Percentiles rank a stretch among this genome's conserved stretches.
These are phyloP conservation scores for Drosophila paranaensis DNA, from an alignment of 2,888 invertebrate species.

Conservation along the genomic window DNA sequence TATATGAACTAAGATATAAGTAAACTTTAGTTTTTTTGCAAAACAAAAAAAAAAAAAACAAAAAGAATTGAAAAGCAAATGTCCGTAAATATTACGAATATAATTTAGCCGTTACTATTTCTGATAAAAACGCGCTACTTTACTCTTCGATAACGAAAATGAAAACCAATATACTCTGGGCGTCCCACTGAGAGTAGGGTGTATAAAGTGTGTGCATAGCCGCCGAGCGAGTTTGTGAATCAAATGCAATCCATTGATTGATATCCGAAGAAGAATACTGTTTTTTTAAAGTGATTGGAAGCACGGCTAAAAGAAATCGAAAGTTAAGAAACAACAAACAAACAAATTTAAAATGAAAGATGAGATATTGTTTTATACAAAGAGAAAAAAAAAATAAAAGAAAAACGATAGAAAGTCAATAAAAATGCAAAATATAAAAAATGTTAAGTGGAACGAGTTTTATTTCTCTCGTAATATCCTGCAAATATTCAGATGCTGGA, in stretches of 20 bases:
- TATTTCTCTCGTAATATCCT: no score
- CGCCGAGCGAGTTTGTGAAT: conserved; percentile 22
- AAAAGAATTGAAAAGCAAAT: conserved; percentile 19
- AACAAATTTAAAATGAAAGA: conserved; percentile 33
- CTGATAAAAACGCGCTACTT: conserved; percentile 38
- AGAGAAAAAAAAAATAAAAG: conserved; percentile 27
- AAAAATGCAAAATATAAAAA: conserved; percentile 74
- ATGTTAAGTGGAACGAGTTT: conserved; percentile 50
- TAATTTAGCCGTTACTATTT: conserved; percentile 42
- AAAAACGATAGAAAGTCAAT: conserved; percentile 60
- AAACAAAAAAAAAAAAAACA: conserved; percentile 38
- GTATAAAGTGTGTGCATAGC: conserved; percentile 27
- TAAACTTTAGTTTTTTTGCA: conserved; percentile 49
- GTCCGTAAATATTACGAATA: conserved; percentile 54
- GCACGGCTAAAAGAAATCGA: conserved; percentile 30
- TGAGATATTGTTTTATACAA: conserved; percentile 76
- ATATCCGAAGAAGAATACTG: conserved; percentile 43
- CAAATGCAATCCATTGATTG: conserved; percentile 7
- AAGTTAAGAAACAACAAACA: conserved; percentile 15
- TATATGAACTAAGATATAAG: conserved; percentile 47
- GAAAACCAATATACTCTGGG: conserved; percentile 27
- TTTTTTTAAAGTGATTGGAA: conserved; percentile 58
- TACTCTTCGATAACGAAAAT: conserved; percentile 5
- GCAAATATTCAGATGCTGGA: no score
- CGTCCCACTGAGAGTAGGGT: conserved; percentile 16